These are phyloP conservation scores for Oriolus oriolus DNA, from an alignment of 2,113 vertebrate species.

Conservation along the genomic window DNA sequence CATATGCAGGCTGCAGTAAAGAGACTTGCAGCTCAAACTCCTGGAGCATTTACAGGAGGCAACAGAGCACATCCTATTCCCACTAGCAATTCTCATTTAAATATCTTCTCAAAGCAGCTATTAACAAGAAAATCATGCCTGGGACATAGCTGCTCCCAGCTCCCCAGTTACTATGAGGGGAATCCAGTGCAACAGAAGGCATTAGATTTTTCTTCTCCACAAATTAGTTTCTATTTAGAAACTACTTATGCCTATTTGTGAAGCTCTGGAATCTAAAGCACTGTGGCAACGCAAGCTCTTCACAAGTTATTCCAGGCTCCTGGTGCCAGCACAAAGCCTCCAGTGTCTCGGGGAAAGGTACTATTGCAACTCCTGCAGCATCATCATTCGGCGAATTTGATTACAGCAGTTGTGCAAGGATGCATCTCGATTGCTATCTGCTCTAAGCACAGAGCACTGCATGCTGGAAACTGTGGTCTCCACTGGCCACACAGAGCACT, in stretches of 20 bases:
- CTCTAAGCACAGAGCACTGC: background rate
- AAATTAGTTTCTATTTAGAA: conserved; percentile 1
- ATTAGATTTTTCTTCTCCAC: background rate
- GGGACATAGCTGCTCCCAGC: background rate
- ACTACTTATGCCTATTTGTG: background rate
- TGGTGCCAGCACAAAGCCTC: background rate
- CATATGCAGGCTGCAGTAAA: background rate
- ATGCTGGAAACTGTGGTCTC: background rate
- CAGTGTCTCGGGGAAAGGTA: background rate
- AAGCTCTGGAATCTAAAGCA: background rate
- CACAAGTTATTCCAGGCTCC: background rate
- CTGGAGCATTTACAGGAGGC: background rate
- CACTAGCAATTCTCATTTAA: conserved; percentile 6
- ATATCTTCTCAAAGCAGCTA: conserved; percentile 2
- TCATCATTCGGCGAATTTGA: background rate
- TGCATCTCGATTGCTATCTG: background rate
- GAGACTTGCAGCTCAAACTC: background rate
- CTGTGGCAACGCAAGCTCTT: background rate
- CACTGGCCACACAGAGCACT: background rate
- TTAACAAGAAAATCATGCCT: conserved; percentile 33
- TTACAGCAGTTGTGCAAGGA: background rate
- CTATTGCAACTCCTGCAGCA: background rate
- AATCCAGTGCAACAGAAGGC: background rate
- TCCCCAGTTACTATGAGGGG: background rate
- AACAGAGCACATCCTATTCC: conserved; percentile 7